Conservation (phyloP, 2,888 invertebrate genomes). For the Drosophila pegasa region DNA sequence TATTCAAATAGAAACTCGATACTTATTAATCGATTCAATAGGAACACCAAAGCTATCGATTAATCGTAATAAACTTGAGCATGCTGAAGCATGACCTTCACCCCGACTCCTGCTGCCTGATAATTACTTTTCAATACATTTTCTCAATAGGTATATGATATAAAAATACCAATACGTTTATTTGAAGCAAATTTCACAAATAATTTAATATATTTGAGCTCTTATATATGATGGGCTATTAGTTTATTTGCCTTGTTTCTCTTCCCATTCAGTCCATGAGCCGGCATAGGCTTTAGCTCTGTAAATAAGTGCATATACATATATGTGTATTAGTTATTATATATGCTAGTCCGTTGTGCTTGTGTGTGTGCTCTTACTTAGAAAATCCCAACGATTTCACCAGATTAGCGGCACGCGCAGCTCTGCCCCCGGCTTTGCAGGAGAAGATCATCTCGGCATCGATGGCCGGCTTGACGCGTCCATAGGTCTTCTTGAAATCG, state of each 20-base stretch:
- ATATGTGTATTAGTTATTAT: constrained; percentile 28
- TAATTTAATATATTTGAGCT: constrained; percentile 24
- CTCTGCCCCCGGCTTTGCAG: constrained; percentile 89
- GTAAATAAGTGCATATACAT: constrained; percentile 35
- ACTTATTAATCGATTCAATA: background rate
- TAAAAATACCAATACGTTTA: background rate
- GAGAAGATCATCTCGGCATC: constrained; percentile 88
- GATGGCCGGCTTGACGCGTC: constrained; percentile 87
- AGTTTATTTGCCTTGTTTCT: constrained; percentile 70
- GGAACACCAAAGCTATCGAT: background rate
- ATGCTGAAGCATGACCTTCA: background rate
- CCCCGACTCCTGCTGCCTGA: background rate
- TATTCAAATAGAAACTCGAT: background rate
- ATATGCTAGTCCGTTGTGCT: constrained; percentile 16
- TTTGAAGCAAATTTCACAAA: background rate
- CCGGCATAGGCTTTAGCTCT: constrained; percentile 84
- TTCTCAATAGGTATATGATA: background rate
- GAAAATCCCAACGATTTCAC: constrained; percentile 81
- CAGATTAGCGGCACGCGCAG: constrained; percentile 87
- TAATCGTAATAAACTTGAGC: constrained; percentile 2
- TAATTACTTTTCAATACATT: background rate
- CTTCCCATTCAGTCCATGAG: constrained; percentile 84
- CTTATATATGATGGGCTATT: constrained; percentile 18
- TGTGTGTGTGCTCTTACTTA: constrained; percentile 72
- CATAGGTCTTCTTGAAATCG: constrained; percentile 83